These are phyloP conservation scores for Synanceia verrucosa DNA, from an alignment of 2,797 vertebrate genomes.

Conservation along the genomic window DNA sequence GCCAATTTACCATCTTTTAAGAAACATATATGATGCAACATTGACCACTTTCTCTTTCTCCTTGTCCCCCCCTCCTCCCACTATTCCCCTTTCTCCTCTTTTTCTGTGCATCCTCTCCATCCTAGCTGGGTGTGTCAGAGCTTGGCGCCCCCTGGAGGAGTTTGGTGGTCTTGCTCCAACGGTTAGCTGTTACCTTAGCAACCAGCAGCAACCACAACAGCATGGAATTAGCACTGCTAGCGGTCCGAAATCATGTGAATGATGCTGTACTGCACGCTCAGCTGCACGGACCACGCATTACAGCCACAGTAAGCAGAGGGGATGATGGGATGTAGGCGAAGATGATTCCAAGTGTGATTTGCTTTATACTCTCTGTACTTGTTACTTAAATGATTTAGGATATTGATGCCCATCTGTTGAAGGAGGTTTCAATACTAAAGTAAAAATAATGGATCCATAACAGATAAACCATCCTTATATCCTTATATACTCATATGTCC, in stretches of 20 bases:
- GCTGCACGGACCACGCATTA: slow-evolving; percentile 87
- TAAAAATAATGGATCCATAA: neutral
- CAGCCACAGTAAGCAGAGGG: slow-evolving; percentile 83
- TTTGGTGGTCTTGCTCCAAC: slow-evolving; percentile 85
- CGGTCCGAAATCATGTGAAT: slow-evolving; percentile 84
- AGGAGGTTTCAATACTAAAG: neutral
- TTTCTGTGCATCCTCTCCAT: neutral
- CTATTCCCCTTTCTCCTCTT: neutral
- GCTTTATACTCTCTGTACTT: neutral
- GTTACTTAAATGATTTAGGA: neutral
- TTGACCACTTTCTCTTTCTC: neutral
- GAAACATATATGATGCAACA: neutral
- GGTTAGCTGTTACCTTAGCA: slow-evolving; percentile 83
- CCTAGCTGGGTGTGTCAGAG: slow-evolving; percentile 82
- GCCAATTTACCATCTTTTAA: neutral
- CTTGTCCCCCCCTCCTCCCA: no score
- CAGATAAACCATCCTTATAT: slow-evolving; percentile 20
- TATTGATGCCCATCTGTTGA: neutral
- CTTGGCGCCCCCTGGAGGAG: slow-evolving; percentile 86
- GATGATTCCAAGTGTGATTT: neutral
- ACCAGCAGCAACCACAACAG: slow-evolving; percentile 84
- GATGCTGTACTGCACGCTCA: slow-evolving; percentile 89
- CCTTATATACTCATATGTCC: slow-evolving; percentile 30
- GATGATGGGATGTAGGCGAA: neutral
- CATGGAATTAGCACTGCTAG: slow-evolving; percentile 84